Base-by-base conservation (phyloP, 2,888 invertebrate genomes). In the Lingula anatina region DNA sequence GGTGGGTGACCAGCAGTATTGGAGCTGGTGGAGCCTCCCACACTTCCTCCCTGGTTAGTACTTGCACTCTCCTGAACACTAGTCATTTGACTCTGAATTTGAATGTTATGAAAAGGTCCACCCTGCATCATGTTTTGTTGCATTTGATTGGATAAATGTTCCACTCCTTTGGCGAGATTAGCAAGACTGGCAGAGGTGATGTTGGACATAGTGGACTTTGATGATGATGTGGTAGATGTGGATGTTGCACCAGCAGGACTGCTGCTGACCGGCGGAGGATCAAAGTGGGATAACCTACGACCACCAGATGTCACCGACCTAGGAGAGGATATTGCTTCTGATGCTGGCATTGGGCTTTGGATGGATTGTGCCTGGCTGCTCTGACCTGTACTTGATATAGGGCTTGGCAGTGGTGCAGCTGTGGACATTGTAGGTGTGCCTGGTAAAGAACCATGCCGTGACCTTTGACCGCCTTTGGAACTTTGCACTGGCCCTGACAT, bases 51-150 rank as follows among this genome's bases (percentile, higher is more conserved):
- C n/a, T n/a, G n/a, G 26, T n/a, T 44, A 28, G 21, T 44, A 18
- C 21, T 39, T 5, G 41, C 35, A 31, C 31, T 9, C 5, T 27
- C 35, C 31, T 26, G 36, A 9, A 50, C 36, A 12, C 54, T 56
- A 12, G 57, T 31, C 54, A 55, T 58, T 44, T 74, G 70, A 40
- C 71, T 70, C 55, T 74, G 74, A 54, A 72, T 65, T 56, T 76
- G 76, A 51, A 76, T 72, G 59, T 70, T 74, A 60, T 73, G 71
- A 62, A 75, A 76, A 25, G 74, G 74, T 28, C 76, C 76, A 31
- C 76, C 76, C 55, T 75, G 73, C 68, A 75, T 68, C 73, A 75
- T 73, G 46, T 73, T 73, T 54, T 72, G 71, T 59, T 74, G 71
- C 70, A 76, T 73, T 56, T 73, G 72, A 56, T 71, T 69, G 26